Percentiles rank a stretch among this genome's conserved stretches.
Conservation (phyloP, 2,113 vertebrate genomes). For the Ammodytes dubius region DNA sequence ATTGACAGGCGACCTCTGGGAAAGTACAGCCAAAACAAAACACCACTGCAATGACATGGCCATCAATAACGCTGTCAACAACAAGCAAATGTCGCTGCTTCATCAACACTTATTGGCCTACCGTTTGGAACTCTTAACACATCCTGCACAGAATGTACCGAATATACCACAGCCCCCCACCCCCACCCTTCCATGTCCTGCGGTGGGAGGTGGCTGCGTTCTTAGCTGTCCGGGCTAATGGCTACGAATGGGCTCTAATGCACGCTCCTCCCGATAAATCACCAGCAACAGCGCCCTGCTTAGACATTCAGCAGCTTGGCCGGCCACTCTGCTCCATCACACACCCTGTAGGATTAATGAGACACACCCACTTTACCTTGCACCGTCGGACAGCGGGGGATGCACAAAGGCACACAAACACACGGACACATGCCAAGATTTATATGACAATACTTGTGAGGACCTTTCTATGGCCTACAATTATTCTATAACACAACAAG, state of each 20-base stretch:
- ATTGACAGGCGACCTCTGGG: slow-evolving; percentile 3
- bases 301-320: slow-evolving; percentile 82
- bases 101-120: slow-evolving; percentile 9
- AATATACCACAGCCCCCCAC: slow-evolving; percentile 13
- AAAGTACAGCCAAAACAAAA: neutral
- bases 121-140: slow-evolving; percentile 16
- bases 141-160: slow-evolving; percentile 38
- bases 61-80: neutral
- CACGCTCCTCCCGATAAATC: slow-evolving; percentile 81
- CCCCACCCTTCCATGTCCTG: slow-evolving; percentile 32
- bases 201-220: slow-evolving; percentile 70
- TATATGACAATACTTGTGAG: neutral
- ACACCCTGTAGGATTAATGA: slow-evolving; percentile 81
- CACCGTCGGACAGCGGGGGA: slow-evolving; percentile 62
- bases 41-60: neutral
- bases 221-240: slow-evolving; percentile 82
- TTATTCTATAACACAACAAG: slow-evolving; percentile 1
- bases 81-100: neutral
- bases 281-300: slow-evolving; percentile 69
- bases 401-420: slow-evolving; percentile 49
- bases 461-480: slow-evolving; percentile 34
- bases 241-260: slow-evolving; percentile 78
- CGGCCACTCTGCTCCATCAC: slow-evolving; percentile 69
- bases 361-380: slow-evolving; percentile 78
- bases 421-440: slow-evolving; percentile 18